A percentile compares a stretch with the other conserved stretches of the same genome.
These are phyloP conservation scores for Falco rusticolus DNA, from an alignment of 2,797 vertebrate species.

Conservation along the genomic window DNA sequence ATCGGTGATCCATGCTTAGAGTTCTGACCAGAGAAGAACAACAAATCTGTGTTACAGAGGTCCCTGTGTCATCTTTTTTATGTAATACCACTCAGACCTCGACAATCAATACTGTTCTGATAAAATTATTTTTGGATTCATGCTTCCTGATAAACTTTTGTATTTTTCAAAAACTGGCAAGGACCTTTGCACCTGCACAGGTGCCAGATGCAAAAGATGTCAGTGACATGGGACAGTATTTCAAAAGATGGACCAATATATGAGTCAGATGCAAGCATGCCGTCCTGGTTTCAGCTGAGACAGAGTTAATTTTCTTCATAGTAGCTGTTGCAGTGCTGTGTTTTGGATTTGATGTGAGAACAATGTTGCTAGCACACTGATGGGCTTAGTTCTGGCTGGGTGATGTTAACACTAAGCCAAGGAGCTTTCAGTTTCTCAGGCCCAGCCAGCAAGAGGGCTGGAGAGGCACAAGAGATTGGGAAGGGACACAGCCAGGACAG, in stretches of 20 bases:
- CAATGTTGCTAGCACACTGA: too few species aligned
- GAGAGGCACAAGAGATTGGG: too few species aligned
- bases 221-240: neutral
- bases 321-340: too few species aligned
- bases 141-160: neutral
- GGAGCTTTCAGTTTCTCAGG: too few species aligned
- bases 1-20: neutral
- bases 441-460: too few species aligned
- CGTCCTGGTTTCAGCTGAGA: too few species aligned
- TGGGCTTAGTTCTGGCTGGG: too few species aligned
- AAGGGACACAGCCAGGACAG: too few species aligned
- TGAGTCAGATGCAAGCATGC: neutral
- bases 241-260: neutral
- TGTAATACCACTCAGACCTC: slow-evolving; percentile 3
- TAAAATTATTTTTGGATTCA: slow-evolving; percentile 47
- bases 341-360: too few species aligned
- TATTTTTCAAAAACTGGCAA: slow-evolving; percentile 14
- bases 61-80: neutral
- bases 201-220: neutral
- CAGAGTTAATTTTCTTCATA: too few species aligned
- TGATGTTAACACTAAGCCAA: too few species aligned
- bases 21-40: slow-evolving; percentile 33
- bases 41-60: slow-evolving; percentile 28
- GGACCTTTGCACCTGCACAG: neutral
- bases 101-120: neutral